phyloP scores from a whole-genome alignment of 2,888 invertebrate genomes.

The Allygus modestus region DNA sequence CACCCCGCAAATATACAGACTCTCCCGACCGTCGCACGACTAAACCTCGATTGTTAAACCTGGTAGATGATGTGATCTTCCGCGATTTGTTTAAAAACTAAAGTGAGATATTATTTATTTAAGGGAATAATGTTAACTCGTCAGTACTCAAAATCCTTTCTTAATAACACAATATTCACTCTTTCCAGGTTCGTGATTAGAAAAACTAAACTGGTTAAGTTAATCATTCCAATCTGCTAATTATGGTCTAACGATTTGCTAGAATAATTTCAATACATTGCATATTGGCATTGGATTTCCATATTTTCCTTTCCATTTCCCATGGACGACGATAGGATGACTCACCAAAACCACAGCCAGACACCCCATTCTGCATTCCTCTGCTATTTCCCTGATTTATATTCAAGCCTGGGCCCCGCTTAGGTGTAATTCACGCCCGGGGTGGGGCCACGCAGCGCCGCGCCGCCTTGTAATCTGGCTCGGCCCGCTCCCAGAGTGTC shows the following conservation, averaged over 20 bases:
- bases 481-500: neutral
- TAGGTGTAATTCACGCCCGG: constrained; percentile 8
- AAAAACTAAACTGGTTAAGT: too few species aligned
- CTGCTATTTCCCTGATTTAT: neutral
- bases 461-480: neutral
- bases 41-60: neutral
- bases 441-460: neutral
- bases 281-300: neutral
- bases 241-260: too few species aligned
- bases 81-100: too few species aligned
- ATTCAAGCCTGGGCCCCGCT: constrained; percentile 17
- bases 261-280: too few species aligned
- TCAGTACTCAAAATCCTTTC: too few species aligned
- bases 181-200: too few species aligned
- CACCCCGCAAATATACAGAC: neutral
- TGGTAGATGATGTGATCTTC: too few species aligned
- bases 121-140: too few species aligned
- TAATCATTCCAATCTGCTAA: too few species aligned
- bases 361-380: neutral
- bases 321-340: neutral
- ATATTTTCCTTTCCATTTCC: neutral
- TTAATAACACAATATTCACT: too few species aligned
- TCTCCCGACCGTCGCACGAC: neutral
- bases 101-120: too few species aligned
- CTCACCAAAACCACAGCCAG: neutral